Conservation (phyloP, 2,888 invertebrate genomes). For the Apomyelois bistriatella region DNA sequence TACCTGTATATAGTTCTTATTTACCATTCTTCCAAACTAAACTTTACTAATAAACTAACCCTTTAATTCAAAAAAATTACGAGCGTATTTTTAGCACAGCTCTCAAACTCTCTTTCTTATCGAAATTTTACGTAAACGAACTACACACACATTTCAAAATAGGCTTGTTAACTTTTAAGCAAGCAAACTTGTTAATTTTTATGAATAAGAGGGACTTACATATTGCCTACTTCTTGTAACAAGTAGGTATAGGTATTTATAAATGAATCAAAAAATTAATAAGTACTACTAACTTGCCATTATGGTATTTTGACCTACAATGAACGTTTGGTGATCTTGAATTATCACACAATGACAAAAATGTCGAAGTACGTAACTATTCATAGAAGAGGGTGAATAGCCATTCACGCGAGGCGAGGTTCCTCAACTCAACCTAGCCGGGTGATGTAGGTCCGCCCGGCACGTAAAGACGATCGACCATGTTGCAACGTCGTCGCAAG, state of each 20-base stretch:
- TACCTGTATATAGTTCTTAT: not conserved
- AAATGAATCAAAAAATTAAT: no score
- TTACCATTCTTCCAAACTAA: not conserved
- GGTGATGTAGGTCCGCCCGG: constrained; percentile 22
- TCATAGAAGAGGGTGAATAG: constrained; percentile 3
- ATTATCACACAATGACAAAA: not conserved
- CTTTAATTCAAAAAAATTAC: no score
- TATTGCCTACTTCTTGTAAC: no score
- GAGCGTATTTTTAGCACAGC: no score
- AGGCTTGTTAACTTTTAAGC: no score
- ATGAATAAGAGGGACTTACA: no score
- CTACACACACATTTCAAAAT: no score
- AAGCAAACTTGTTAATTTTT: no score
- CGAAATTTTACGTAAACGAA: no score
- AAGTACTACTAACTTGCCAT: not conserved
- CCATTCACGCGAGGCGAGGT: constrained; percentile 12
- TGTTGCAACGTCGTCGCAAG: constrained; percentile 25
- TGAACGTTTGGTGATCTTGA: not conserved
- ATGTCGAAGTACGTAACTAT: constrained; percentile 5
- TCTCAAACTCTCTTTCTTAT: no score
- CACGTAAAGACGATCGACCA: constrained; percentile 22
- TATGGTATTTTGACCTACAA: not conserved
- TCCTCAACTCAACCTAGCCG: constrained; percentile 11
- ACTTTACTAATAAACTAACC: not conserved
- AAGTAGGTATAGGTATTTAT: no score